Evolutionary conservation across 2,888 invertebrate genomes (phyloP), one percentile per base, ranked within the genome.

Genomic region (Anthrax anthrax): DNA sequence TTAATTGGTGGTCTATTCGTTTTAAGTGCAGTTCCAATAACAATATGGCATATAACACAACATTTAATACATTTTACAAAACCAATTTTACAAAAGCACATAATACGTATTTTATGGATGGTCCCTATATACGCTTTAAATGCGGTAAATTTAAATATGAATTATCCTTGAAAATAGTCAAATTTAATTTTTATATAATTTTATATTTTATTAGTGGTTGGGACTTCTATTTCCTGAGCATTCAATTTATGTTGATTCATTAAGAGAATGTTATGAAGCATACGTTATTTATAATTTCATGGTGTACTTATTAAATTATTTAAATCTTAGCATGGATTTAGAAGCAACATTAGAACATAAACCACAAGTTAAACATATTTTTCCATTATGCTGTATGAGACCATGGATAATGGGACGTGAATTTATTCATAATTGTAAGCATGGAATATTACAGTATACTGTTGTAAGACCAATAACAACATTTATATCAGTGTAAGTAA

Each of bases 251-350:
- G 79, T 94, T 60, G 94, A 96, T 67, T 89, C 90, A 56, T 67
- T 89, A 44, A 75, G 95, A 63, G 95, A 96, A 72, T 95, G 94
- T 64, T 96, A 95, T 63, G 96, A 96, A 71, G 95, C 94, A 1
- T 96, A 94, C 72, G 95, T 95, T 3, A 95, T 96, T 59, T 95
- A 96, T 67, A 95, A 94, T 72, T 96, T 96, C 63, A 92, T 95
- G 91, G 86, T 85, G 60, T 96, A 87, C 65, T 72, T 96, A 55
- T 71, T 95, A 50, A 90, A 89, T 63, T 96, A 90, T 67, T 73
- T 96, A 47, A 84, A 88, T 70, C 78, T 83, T 58, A 86, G 84
- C 61, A 83, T 84, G 72, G 87, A 92, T 63, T 70, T 94, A 52
- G 89, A 90, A 64, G 82, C 81, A 3, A 76, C 78, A 49, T 72